Evolutionary conservation across 2,888 invertebrate species (phyloP).

Genomic region (Pterostichus madidus): DNA sequence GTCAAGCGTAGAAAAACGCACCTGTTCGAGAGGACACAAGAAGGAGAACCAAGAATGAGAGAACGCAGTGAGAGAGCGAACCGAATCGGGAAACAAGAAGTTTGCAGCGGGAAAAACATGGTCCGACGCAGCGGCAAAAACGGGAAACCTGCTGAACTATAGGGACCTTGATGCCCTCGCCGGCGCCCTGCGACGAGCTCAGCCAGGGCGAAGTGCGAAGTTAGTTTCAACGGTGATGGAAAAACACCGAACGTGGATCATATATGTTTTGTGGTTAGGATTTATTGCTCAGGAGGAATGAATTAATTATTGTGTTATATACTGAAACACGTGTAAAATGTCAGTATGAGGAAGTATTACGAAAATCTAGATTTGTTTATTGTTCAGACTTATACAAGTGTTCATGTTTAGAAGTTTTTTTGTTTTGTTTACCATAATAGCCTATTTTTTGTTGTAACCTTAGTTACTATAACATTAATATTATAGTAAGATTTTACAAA

Average conservation of each 20-base stretch:
- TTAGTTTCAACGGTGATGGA: slow-evolving; percentile 1
- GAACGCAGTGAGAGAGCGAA: background rate
- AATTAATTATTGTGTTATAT: slow-evolving; percentile 30
- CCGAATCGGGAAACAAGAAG: slow-evolving; percentile 34
- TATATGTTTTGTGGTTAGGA: background rate
- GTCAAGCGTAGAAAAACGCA: slow-evolving; percentile 16
- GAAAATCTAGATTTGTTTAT: background rate
- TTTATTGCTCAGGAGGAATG: slow-evolving; percentile 38
- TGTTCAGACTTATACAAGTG: too few species aligned
- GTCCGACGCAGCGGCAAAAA: slow-evolving; percentile 35
- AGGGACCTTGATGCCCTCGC: background rate
- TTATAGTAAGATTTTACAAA: too few species aligned
- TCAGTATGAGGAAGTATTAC: background rate
- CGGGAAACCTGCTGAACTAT: slow-evolving; percentile 10
- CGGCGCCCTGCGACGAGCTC: background rate
- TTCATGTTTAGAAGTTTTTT: too few species aligned
- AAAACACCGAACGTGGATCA: slow-evolving; percentile 16
- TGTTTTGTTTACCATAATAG: too few species aligned
- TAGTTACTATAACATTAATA: too few species aligned
- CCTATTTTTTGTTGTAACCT: too few species aligned
- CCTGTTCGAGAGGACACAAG: slow-evolving; percentile 4
- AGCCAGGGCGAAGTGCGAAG: background rate
- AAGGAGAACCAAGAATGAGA: background rate
- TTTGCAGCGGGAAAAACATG: slow-evolving; percentile 35
- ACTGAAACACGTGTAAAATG: slow-evolving; percentile 18